A percentile compares a stretch with the other conserved stretches of the same genome.
Conservation (phyloP, 2,113 vertebrate species). For the Danionella cerebrum region DNA sequence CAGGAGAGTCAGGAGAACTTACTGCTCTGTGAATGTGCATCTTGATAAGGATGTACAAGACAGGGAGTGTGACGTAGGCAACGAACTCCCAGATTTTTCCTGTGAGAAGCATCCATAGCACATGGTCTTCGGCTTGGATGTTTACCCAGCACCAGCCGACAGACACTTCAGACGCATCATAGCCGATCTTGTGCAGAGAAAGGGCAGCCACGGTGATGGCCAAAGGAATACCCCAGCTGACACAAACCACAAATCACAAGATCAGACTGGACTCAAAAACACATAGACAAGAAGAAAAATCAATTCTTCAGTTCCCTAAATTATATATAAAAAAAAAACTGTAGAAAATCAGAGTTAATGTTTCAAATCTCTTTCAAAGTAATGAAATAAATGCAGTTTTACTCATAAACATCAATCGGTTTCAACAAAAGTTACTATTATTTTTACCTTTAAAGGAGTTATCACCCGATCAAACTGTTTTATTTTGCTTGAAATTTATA, state of each 20-base stretch:
- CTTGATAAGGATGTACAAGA: conserved; percentile 86
- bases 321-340: too few relatives aligned
- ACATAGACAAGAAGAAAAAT: too few relatives aligned
- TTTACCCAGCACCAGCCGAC: conserved; percentile 97
- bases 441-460: too few relatives aligned
- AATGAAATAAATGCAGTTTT: too few relatives aligned
- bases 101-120: conserved; percentile 89
- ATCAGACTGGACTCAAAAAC: not conserved
- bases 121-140: conserved; percentile 66
- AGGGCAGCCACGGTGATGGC: conserved; percentile 76
- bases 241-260: not conserved
- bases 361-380: too few relatives aligned
- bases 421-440: too few relatives aligned
- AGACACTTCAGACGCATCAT: conserved; percentile 86
- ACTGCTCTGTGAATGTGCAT: conserved; percentile 86
- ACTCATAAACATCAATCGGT: too few relatives aligned
- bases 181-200: conserved; percentile 83
- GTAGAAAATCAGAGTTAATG: too few relatives aligned
- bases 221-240: conserved; percentile 88
- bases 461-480: too few relatives aligned
- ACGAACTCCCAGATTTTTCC: conserved; percentile 93
- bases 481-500: too few relatives aligned
- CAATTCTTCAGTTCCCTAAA: too few relatives aligned
- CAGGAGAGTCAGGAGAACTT: conserved; percentile 42
- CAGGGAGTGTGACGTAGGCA: conserved; percentile 79